Evolutionary conservation across 2,113 vertebrate genomes (phyloP).

Genomic region (Calidris pygmaea): DNA sequence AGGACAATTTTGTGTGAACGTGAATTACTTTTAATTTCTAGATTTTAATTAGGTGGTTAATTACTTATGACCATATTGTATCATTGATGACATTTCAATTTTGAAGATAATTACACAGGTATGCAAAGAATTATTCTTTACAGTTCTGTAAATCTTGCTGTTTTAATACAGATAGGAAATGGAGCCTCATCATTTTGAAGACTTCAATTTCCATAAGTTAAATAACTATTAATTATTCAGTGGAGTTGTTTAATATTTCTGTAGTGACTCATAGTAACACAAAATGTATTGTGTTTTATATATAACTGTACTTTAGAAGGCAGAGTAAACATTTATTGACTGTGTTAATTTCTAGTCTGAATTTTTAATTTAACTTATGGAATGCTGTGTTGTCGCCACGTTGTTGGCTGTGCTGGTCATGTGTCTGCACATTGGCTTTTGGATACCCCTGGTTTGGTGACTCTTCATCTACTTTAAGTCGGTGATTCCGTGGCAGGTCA

Average conservation of each 20-base stretch:
- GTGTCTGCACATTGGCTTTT: neutral
- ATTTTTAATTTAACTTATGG: neutral
- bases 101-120: constrained; percentile 65
- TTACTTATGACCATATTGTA: constrained; percentile 71
- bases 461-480: neutral
- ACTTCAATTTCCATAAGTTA: neutral
- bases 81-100: constrained; percentile 71
- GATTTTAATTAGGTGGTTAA: constrained; percentile 76
- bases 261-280: neutral
- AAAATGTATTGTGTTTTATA: neutral
- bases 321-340: neutral
- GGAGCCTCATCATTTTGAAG: neutral
- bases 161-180: neutral
- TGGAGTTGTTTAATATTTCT: neutral
- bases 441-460: neutral
- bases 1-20: constrained; percentile 62
- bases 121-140: neutral
- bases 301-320: neutral
- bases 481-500: neutral
- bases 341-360: neutral
- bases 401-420: neutral
- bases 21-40: constrained; percentile 72
- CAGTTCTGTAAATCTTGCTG: neutral
- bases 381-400: neutral
- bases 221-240: neutral